Percentiles rank a stretch among this genome's conserved stretches.
Conservation (phyloP, 2,113 vertebrate species). For the Sylvia atricapilla region DNA sequence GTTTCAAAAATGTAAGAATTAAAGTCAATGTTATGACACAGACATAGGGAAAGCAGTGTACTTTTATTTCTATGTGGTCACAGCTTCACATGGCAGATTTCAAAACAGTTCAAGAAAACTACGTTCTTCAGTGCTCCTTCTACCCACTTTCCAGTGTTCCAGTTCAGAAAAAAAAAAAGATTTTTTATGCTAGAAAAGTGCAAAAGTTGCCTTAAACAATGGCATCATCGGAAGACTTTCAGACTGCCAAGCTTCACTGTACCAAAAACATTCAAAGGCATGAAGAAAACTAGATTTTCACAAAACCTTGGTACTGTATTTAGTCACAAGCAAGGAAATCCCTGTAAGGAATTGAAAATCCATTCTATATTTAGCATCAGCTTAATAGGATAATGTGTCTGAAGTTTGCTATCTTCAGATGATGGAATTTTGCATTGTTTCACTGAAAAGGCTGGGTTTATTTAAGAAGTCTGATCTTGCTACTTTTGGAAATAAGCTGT, state of each 20-base stretch:
- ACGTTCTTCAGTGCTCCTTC: background rate
- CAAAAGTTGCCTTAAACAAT: background rate
- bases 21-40: background rate
- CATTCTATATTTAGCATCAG: slow-evolving; percentile 44
- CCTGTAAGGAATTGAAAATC: slow-evolving; percentile 22
- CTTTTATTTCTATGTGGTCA: background rate
- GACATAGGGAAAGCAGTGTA: background rate
- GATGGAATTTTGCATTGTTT: background rate
- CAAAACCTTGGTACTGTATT: background rate
- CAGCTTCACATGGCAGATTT: background rate
- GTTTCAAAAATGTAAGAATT: background rate
- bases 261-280: background rate
- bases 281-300: background rate
- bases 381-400: slow-evolving; percentile 26
- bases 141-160: background rate
- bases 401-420: background rate
- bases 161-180: background rate
- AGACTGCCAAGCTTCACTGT: background rate
- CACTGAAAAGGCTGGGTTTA: background rate
- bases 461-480: background rate
- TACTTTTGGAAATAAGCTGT: background rate
- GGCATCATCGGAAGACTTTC: background rate
- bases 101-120: background rate
- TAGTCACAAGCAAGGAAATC: slow-evolving; percentile 24
- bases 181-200: background rate